Conservation (phyloP, 2,888 invertebrate genomes). For the Pasiphila rectangulata region DNA sequence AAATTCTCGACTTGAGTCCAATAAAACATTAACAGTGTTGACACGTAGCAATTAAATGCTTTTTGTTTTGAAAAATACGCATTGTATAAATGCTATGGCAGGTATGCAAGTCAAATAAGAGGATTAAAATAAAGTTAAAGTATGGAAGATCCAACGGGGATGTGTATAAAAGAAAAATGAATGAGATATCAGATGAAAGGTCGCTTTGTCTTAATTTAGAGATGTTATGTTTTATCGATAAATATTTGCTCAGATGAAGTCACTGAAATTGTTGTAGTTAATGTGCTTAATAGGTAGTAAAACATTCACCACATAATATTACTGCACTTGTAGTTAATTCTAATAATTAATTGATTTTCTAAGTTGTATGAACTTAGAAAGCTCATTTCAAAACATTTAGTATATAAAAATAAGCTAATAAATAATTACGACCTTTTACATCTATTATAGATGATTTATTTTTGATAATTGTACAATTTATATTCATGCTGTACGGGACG, state of each 20-base stretch:
- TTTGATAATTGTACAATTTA: no score
- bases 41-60: constrained; percentile 33
- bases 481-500: no score
- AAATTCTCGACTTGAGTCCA: constrained; percentile 23
- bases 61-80: constrained; percentile 28
- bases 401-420: no score
- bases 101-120: constrained; percentile 37
- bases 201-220: constrained; percentile 2
- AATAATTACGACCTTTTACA: no score
- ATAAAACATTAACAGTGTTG: constrained; percentile 26
- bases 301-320: neutral
- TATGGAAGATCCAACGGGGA: constrained; percentile 67
- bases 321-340: neutral
- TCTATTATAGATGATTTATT: no score
- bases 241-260: no score
- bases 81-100: constrained; percentile 19
- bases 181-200: constrained; percentile 26
- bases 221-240: constrained; percentile 3
- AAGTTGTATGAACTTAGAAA: no score
- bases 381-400: no score
- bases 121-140: constrained; percentile 52
- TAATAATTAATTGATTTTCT: neutral
- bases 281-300: no score
- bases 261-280: no score
- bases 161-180: constrained; percentile 56